Percentiles rank a stretch among this genome's conserved stretches.
These are phyloP conservation scores for Lophochroa leadbeateri DNA, from an alignment of 2,113 vertebrate genomes.

Conservation along the genomic window DNA sequence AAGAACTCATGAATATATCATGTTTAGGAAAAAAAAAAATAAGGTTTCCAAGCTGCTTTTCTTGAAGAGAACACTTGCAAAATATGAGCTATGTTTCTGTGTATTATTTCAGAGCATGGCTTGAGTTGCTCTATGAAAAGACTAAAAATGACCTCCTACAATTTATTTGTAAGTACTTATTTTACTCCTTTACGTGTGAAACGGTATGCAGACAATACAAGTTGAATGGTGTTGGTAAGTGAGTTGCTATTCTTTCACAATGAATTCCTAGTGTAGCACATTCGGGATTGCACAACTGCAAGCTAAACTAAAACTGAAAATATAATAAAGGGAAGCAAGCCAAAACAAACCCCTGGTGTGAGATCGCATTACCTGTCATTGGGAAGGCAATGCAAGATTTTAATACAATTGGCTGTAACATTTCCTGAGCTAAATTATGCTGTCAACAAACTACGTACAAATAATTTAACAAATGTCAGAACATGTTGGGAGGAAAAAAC, in stretches of 20 bases:
- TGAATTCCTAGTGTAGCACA: not conserved
- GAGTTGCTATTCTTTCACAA: not conserved
- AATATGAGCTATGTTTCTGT: not conserved
- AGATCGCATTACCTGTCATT: not conserved
- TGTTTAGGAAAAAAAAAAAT: not conserved
- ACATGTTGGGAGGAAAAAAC: not conserved
- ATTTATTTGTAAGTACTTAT: not conserved
- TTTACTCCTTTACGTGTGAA: not conserved
- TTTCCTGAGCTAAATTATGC: not conserved
- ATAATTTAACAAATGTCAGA: not conserved
- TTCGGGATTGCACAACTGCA: not conserved
- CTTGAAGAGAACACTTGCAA: not conserved
- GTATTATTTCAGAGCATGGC: not conserved
- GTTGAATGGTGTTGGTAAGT: not conserved
- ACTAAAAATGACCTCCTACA: not conserved
- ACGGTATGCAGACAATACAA: not conserved
- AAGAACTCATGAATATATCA: not conserved
- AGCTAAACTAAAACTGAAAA: not conserved
- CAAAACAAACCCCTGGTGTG: not conserved
- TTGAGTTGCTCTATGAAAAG: not conserved
- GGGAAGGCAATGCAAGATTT: not conserved
- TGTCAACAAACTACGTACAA: not conserved
- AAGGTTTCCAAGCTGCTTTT: not conserved
- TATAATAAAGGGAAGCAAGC: not conserved
- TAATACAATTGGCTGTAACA: not conserved